Percentiles rank a stretch among this genome's conserved stretches.
Evolutionary conservation across 1,140 invertebrate genomes (phyloP).

Genomic region (Pseudomyrmex flavicornis): DNA sequence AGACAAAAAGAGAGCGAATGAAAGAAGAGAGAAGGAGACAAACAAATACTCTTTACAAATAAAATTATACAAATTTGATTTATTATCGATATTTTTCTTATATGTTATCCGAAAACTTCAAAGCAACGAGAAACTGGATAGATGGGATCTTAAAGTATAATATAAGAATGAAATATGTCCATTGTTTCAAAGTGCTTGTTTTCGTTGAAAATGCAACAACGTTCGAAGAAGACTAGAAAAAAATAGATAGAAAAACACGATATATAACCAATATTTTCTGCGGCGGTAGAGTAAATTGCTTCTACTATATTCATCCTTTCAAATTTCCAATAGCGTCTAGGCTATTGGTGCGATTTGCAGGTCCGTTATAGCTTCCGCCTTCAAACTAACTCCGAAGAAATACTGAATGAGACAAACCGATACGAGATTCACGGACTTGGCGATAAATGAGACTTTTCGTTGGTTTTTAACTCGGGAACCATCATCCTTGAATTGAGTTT

Average conservation of each 20-base stretch:
- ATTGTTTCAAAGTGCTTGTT: slow-evolving; percentile 29
- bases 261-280: slow-evolving; percentile 49
- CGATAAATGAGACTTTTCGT: slow-evolving; percentile 62
- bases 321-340: slow-evolving; percentile 10
- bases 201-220: background rate
- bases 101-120: background rate
- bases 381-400: slow-evolving; percentile 43
- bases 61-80: background rate
- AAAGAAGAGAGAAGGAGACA: too few species aligned
- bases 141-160: slow-evolving; percentile 15
- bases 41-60: background rate
- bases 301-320: slow-evolving; percentile 5
- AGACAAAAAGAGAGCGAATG: background rate
- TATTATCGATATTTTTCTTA: slow-evolving; percentile 10
- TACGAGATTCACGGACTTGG: slow-evolving; percentile 33
- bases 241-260: slow-evolving; percentile 38
- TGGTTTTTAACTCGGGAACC: slow-evolving; percentile 23
- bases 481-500: slow-evolving; percentile 12
- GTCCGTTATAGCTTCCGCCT: slow-evolving; percentile 36
- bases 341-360: slow-evolving; percentile 6
- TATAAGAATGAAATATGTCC: background rate
- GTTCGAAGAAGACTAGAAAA: background rate
- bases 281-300: slow-evolving; percentile 48
- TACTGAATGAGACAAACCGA: slow-evolving; percentile 60
- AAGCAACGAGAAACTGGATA: background rate